Base-by-base conservation (phyloP, 2,888 invertebrate genomes). In the Iphiclides podalirius region DNA sequence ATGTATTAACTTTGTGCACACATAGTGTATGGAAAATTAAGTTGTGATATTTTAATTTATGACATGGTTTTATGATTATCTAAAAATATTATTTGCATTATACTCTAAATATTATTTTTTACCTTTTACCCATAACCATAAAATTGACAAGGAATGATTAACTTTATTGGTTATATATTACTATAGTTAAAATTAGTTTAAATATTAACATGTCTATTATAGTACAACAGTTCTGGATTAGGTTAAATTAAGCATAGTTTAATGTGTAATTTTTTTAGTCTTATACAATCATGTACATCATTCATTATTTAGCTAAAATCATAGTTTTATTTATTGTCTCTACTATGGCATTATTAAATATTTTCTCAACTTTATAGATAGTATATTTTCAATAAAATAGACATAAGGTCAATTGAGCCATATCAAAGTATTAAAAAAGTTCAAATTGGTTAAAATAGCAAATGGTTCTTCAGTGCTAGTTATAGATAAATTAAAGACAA, bases 151-250 rank as follows among this genome's bases (percentile, higher is more conserved):
- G 26, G 26, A 26, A 26, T 6, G 8, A 8, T 26, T 26, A 26
- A 26, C 11, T 12, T 17, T 36, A 41, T 43, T 49, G 28, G 26
- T 45, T 51, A 50, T 47, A 40, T 37, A 42, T 26, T 20, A 20
- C 20, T 40, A 20, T 35, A 36, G 26, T n/a, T 35, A 13, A 28
- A 34, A 3, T 8, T 14, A 35, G 35, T 14, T 1, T 35, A 23
- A 34, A 23, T 35, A 14, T 4, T 33, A 39, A 52, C 46, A 63
- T 58, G 55, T 59, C 64, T 62, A 66, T 49, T 61, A 57, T 63
- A 67, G 72, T 72, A 73, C 70, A 70, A 70, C 61, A 61, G 62
- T 51, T 58, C 57, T 61, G 57, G 51, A 38, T 34, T 51, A 23
- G 15, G 20, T 8, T 38, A 23, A 12, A 16, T 34, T 46, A 15